Conservation (phyloP, 2,797 vertebrate genomes). For the Paedocypris micromegethes region DNA sequence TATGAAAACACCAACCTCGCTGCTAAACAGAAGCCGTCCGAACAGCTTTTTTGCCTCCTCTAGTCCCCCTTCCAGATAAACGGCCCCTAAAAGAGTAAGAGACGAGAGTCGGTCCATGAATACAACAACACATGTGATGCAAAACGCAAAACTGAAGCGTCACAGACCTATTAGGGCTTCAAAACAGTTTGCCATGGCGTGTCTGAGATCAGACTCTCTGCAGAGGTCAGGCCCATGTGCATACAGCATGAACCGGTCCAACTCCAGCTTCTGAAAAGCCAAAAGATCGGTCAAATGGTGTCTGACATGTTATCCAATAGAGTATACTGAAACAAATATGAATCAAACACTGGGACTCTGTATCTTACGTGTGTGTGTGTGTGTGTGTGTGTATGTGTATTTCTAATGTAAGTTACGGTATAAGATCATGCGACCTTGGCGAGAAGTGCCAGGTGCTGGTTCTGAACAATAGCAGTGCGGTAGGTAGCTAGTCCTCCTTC, state of each 20-base stretch:
- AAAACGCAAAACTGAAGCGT: not conserved
- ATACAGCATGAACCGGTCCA: conserved; percentile 97
- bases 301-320: too few relatives aligned
- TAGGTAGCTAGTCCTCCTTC: conserved; percentile 97
- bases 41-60: conserved; percentile 90
- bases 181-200: conserved; percentile 99
- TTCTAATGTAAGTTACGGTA: not conserved
- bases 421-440: conserved; percentile 78
- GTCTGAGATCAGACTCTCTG: conserved; percentile 92
- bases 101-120: not conserved
- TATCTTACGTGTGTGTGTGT: too few relatives aligned
- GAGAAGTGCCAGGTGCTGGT: conserved; percentile 96
- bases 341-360: too few relatives aligned
- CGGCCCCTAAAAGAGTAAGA: conserved; percentile 73
- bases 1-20: conserved; percentile 68
- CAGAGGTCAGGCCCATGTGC: conserved; percentile 96
- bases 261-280: conserved; percentile 84
- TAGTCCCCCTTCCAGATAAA: conserved; percentile 93
- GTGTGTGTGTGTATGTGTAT: too few relatives aligned
- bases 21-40: conserved; percentile 90
- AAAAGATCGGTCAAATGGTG: conserved; percentile 33
- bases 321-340: too few relatives aligned
- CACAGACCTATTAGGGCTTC: conserved; percentile 93
- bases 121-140: not conserved
- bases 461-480: conserved; percentile 96